Base-by-base conservation (phyloP, 53 echinoderm and acorn worm genomes). In the Temnopleurus reevesii region DNA sequence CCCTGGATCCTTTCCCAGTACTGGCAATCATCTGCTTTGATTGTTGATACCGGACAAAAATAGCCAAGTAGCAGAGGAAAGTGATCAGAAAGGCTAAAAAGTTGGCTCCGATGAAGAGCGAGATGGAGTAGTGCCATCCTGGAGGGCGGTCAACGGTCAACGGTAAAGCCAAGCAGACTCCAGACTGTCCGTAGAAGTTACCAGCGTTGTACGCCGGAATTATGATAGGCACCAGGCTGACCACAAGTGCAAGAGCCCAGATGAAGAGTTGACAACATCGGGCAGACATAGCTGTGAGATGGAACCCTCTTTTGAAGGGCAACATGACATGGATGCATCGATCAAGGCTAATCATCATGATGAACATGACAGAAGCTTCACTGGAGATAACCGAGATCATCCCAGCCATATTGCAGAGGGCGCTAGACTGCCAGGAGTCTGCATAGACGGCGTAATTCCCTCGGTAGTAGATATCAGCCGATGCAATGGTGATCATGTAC, bases 401-500 rank as follows among this genome's bases (percentile, higher is more conserved):
- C 18, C 93, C 93, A 0, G 91, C 91, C 2, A 91, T 0, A 18
- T 77, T 93, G 46, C 93, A 93, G 46, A 76, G 9, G 27, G 49
- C 3, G 15, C 91, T 54, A 24, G 45, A 25, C 63, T 63, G 86
- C 93, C 93, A 93, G 26, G 25, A 53, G 0, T 90, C 89, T 0
- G 90, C 87, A 30, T 18, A 8, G 0, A 80, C 21, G 2, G 88
- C 76, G 45, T 87, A 93, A 34, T 27, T 30, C 13, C 63, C 91
- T 53, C 91, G 27, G 63, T 79, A 93, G 47, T 81, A 63, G 4
- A 63, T 55, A 43, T 93, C 91, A 25, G 93, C 93, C 2, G 77
- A 55, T 5, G 91, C 93, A 27, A 93, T 91, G 19, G 59, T 91
- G 12, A 93, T 80, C 93, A 93, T 93, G 82, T 93, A 93, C 1